Percentiles rank a stretch among this genome's conserved stretches.
These are phyloP conservation scores for Chloebia gouldiae DNA, from an alignment of 2,113 vertebrate species.

Conservation along the genomic window DNA sequence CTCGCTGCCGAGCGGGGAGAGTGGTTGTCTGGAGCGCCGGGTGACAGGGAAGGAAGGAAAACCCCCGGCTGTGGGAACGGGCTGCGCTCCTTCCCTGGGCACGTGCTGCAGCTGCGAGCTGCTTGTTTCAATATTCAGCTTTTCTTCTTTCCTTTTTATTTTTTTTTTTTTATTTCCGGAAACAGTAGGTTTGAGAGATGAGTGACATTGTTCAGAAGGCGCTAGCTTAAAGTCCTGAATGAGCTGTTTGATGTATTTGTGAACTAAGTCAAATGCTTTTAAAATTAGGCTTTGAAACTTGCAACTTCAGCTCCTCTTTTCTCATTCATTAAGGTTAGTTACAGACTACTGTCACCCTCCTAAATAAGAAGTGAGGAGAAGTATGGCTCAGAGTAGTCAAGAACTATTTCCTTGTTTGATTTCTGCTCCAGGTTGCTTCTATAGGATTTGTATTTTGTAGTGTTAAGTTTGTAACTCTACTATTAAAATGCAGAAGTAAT, in stretches of 20 bases:
- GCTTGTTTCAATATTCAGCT: neutral
- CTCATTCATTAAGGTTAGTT: neutral
- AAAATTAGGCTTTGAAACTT: neutral
- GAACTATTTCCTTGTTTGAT: slow-evolving; percentile 29
- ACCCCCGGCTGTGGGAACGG: neutral
- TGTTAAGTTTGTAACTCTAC: neutral
- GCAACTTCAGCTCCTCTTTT: neutral
- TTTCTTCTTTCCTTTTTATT: too few relatives aligned
- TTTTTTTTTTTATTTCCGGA: neutral
- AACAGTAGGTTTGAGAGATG: neutral
- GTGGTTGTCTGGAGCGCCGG: neutral
- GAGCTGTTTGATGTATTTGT: neutral
- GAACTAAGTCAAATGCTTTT: neutral
- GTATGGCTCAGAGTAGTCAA: neutral
- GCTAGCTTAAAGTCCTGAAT: neutral
- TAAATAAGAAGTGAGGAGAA: neutral
- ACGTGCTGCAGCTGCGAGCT: neutral
- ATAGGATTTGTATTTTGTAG: neutral
- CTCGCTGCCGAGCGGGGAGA: neutral
- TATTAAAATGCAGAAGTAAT: neutral
- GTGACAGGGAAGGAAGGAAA: neutral
- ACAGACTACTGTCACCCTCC: neutral
- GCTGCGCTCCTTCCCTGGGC: neutral
- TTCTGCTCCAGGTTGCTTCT: neutral
- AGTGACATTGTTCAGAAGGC: neutral